A percentile compares a stretch with the other conserved stretches of the same genome.
These are phyloP conservation scores for Callosobruchus maculatus DNA, from an alignment of 2,888 invertebrate species.

Conservation along the genomic window DNA sequence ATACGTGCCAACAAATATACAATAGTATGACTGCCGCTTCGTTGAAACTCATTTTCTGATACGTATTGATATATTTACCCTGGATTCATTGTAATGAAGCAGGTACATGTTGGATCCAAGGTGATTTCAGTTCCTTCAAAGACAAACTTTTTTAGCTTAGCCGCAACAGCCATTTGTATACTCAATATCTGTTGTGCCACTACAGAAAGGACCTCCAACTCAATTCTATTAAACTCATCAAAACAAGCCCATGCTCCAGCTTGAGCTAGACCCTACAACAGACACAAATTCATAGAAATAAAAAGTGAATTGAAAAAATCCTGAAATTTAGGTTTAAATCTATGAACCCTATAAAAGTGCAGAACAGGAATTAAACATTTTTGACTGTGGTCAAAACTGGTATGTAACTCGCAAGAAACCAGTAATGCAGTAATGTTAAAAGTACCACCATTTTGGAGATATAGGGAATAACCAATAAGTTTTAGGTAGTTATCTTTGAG, in stretches of 20 bases:
- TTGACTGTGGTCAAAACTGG: too few relatives aligned
- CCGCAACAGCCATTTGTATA: conserved; percentile 82
- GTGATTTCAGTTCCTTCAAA: conserved; percentile 90
- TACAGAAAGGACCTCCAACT: conserved; percentile 87
- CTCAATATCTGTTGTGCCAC: conserved; percentile 92
- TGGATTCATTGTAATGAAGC: conserved; percentile 94
- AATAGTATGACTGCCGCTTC: too few relatives aligned
- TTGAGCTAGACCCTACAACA: conserved; percentile 73
- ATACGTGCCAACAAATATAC: too few relatives aligned
- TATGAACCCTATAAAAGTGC: too few relatives aligned
- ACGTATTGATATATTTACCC: conserved; percentile 53
- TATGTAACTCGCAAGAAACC: too few relatives aligned
- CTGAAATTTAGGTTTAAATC: too few relatives aligned
- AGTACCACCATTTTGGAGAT: too few relatives aligned
- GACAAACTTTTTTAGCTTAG: conserved; percentile 74
- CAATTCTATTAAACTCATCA: conserved; percentile 93
- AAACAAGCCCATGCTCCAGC: conserved; percentile 94
- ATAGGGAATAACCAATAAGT: too few relatives aligned
- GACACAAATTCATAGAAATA: neutral
- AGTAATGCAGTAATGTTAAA: too few relatives aligned
- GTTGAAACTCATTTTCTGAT: neutral
- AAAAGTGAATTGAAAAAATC: neutral
- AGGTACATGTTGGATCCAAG: conserved; percentile 82
- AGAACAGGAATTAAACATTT: too few relatives aligned
- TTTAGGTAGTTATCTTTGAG: too few relatives aligned